A percentile compares a stretch with the other conserved stretches of the same genome.
Conservation (phyloP, 2,888 invertebrate genomes). For the Mythimna loreyi region DNA sequence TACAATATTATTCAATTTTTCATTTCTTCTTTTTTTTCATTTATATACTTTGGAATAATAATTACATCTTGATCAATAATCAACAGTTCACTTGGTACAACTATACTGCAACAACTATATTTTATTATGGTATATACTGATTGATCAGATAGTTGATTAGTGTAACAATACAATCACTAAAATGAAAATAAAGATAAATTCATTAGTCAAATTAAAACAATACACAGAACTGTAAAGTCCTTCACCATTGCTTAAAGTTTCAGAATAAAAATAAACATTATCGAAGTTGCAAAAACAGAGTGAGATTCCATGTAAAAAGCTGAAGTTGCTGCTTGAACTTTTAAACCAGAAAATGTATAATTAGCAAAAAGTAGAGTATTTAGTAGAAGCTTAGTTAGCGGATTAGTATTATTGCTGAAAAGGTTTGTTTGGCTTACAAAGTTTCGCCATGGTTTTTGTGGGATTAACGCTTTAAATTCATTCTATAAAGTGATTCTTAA, state of each 20-base stretch:
- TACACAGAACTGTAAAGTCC: conserved; percentile 20
- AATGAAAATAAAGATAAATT: conserved; percentile 36
- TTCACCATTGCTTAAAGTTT: conserved; percentile 22
- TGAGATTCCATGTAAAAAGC: conserved; percentile 43
- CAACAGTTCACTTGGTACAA: no score
- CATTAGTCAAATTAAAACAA: conserved; percentile 44
- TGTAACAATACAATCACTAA: conserved; percentile 19
- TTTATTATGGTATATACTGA: no score
- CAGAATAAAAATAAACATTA: conserved; percentile 42
- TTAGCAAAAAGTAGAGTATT: conserved; percentile 42
- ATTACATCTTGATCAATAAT: no score
- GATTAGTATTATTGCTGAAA: conserved; percentile 39
- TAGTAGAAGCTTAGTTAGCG: conserved; percentile 26
- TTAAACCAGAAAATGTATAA: conserved; percentile 44
- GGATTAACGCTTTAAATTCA: background rate
- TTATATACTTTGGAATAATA: no score
- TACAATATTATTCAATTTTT: background rate
- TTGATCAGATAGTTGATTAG: background rate
- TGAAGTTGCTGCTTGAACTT: conserved; percentile 42
- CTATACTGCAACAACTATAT: no score
- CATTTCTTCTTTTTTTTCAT: no score
- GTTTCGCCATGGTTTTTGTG: background rate
- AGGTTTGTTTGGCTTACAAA: conserved; percentile 26
- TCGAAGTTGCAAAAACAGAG: conserved; percentile 36
- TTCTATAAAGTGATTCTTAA: background rate